Percentiles rank a stretch among this genome's conserved stretches.
Evolutionary conservation across 2,113 vertebrate genomes (phyloP).

Genomic region (Sturnus vulgaris): DNA sequence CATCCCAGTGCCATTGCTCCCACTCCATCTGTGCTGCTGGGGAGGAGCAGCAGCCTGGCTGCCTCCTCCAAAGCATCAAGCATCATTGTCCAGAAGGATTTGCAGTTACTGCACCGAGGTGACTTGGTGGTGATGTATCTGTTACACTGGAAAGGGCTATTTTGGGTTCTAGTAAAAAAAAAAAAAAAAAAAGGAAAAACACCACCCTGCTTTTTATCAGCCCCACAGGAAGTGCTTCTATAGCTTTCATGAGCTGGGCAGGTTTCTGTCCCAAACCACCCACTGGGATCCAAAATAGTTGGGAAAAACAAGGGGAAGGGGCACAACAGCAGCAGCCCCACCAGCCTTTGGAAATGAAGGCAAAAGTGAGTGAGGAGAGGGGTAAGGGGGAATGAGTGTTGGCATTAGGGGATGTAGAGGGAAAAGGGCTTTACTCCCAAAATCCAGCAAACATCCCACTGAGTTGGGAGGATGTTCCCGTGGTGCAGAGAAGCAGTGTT

Average conservation of each 20-base stretch:
- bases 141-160: neutral
- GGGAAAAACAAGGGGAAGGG: neutral
- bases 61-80: neutral
- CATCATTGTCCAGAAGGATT: neutral
- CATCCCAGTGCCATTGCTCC: neutral
- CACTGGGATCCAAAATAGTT: neutral
- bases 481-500: neutral
- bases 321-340: neutral
- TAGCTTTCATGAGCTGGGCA: neutral
- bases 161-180: neutral
- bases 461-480: rapidly evolving
- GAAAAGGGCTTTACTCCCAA: neutral
- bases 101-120: neutral
- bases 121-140: neutral
- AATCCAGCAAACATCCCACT: neutral
- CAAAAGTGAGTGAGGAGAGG: neutral
- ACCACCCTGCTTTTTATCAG: neutral
- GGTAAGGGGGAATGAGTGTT: neutral
- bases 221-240: neutral
- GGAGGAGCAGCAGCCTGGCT: neutral
- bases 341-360: neutral
- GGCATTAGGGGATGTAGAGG: neutral
- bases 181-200: neutral
- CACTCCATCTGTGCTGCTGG: neutral
- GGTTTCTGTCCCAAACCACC: neutral